Conservation (phyloP, 2,797 vertebrate species). For the Phataginus tricuspis region DNA sequence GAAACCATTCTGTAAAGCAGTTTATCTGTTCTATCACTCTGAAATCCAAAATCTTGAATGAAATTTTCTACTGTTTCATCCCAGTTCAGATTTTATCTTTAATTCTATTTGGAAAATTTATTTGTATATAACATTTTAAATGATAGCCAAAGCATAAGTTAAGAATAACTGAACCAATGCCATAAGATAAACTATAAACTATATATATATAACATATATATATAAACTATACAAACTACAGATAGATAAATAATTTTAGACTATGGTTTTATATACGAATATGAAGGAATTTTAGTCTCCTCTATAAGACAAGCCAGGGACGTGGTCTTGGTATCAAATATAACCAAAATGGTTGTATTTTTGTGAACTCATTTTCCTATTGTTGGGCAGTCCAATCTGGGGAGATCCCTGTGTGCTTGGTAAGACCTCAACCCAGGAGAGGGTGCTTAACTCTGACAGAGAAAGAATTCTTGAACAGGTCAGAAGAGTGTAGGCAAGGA, state of each 20-base stretch:
- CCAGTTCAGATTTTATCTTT: neutral
- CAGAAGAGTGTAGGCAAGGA: too few relatives aligned
- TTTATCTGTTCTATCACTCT: conserved; percentile 2
- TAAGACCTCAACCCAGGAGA: too few relatives aligned
- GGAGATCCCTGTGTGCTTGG: too few relatives aligned
- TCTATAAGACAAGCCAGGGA: neutral
- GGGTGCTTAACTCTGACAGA: too few relatives aligned
- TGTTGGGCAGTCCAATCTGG: too few relatives aligned
- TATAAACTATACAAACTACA: neutral
- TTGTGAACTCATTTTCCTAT: neutral
- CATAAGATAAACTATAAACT: neutral
- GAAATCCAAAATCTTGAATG: conserved; percentile 17
- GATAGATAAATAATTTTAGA: neutral
- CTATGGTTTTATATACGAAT: neutral
- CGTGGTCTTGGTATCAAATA: neutral
- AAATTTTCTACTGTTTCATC: conserved; percentile 18
- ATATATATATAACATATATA: neutral
- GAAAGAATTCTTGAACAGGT: too few relatives aligned
- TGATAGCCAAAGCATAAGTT: neutral
- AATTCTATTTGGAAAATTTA: neutral
- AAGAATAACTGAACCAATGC: neutral
- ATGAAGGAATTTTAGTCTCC: neutral
- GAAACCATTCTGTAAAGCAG: neutral
- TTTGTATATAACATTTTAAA: conserved; percentile 8
- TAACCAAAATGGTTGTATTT: neutral